Percentiles rank a stretch among this genome's conserved stretches.
phyloP scores from a whole-genome alignment of 1,140 invertebrate species.

The Aphelenchoides besseyi region DNA sequence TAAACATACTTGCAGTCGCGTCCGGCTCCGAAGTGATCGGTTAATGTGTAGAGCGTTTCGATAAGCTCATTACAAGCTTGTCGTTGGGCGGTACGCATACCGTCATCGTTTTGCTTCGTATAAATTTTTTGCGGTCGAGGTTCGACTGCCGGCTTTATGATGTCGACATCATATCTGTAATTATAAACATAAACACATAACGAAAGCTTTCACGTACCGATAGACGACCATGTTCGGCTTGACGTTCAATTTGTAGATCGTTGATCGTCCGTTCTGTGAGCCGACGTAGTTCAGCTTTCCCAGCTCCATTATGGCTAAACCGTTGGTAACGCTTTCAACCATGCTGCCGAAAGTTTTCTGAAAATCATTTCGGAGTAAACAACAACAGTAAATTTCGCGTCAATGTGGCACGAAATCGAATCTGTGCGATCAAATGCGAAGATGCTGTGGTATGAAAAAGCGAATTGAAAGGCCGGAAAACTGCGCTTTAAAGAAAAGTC shows the following conservation, averaged over 20 bases:
- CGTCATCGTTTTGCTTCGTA: slow-evolving; percentile 5
- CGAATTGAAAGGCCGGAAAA: no score
- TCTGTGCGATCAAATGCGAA: no score
- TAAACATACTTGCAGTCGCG: slow-evolving; percentile 6
- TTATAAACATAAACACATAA: not conserved
- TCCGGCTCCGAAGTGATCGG: not conserved
- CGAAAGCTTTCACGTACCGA: not conserved
- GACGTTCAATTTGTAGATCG: not conserved
- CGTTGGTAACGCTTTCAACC: no score
- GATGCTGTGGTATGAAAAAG: no score
- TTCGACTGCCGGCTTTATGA: not conserved
- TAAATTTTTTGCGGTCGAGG: not conserved
- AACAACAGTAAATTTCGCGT: no score
- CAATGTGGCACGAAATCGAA: no score
- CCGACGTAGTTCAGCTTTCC: no score
- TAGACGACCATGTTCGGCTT: not conserved
- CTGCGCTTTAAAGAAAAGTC: no score
- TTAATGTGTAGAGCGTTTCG: slow-evolving; percentile 5
- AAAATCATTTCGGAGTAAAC: no score
- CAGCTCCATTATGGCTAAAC: no score
- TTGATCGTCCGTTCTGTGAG: not conserved
- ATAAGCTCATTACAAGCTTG: slow-evolving; percentile 59
- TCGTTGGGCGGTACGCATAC: slow-evolving; percentile 72
- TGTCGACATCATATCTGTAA: slow-evolving; percentile 12
- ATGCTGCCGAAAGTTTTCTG: no score